Percentiles rank a stretch among this genome's conserved stretches.
phyloP scores from a whole-genome alignment of 2,888 invertebrate species.

The Allygus modestus region DNA sequence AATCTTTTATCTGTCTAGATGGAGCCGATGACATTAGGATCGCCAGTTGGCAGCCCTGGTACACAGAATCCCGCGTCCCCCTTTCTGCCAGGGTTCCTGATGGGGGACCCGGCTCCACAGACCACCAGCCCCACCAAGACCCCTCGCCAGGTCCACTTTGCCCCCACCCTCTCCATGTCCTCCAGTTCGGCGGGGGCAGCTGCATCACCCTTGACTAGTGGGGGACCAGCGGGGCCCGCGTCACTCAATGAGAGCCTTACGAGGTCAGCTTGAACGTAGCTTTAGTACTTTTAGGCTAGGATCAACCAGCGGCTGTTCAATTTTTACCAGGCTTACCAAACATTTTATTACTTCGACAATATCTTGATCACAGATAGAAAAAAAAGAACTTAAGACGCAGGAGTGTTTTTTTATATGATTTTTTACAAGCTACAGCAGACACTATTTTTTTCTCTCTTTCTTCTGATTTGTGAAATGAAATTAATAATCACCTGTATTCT shows the following conservation, averaged over 20 bases:
- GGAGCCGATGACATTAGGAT: conserved; percentile 91
- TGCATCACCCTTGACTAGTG: not conserved
- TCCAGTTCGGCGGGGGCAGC: conserved; percentile 70
- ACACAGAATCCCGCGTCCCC: conserved; percentile 82
- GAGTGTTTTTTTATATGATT: no score
- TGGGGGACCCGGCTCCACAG: conserved; percentile 82
- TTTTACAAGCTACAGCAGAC: no score
- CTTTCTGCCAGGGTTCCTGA: conserved; percentile 87
- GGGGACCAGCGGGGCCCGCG: not conserved
- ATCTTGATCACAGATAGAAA: no score
- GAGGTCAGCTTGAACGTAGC: conserved; percentile 32
- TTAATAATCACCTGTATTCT: no score
- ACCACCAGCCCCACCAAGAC: conserved; percentile 62
- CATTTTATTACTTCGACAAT: no score
- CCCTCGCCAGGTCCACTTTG: conserved; percentile 61
- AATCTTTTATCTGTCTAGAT: conserved; percentile 74
- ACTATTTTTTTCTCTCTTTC: no score
- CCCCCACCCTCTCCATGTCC: conserved; percentile 75
- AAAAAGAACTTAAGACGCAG: no score
- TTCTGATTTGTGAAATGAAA: no score
- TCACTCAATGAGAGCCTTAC: conserved; percentile 38
- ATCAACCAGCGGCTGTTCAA: no score
- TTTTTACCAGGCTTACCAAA: no score
- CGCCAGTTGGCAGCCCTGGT: conserved; percentile 81
- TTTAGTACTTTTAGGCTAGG: no score